Evolutionary conservation across 2,888 invertebrate species (phyloP).

Genomic region (Drosophila falleni): DNA sequence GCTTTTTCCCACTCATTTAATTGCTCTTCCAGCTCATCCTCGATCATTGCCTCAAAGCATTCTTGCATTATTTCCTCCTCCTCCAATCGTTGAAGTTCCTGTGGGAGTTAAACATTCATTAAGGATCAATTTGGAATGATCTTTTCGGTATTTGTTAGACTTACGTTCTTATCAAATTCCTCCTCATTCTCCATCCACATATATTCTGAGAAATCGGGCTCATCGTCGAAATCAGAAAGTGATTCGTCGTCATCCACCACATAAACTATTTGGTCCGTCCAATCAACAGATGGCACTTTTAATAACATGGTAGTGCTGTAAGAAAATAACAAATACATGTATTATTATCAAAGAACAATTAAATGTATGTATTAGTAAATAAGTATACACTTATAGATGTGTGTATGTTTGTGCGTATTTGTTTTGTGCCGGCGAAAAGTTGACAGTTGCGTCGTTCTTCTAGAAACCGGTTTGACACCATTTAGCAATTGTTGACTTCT

Average conservation of each 20-base stretch:
- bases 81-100: slow-evolving; percentile 94
- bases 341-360: neutral
- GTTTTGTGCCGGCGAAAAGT: slow-evolving; percentile 46
- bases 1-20: slow-evolving; percentile 83
- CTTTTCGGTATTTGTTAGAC: slow-evolving; percentile 8
- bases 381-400: neutral
- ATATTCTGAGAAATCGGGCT: slow-evolving; percentile 93
- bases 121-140: neutral
- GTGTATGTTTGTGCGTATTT: slow-evolving; percentile 11
- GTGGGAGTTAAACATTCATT: neutral
- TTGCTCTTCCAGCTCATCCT: slow-evolving; percentile 89
- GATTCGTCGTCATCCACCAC: slow-evolving; percentile 83
- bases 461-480: slow-evolving; percentile 64
- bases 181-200: slow-evolving; percentile 98
- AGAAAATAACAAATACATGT: slow-evolving; percentile 1
- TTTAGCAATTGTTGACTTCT: slow-evolving; percentile 26
- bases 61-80: slow-evolving; percentile 95
- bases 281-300: slow-evolving; percentile 85
- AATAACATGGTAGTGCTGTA: slow-evolving; percentile 79
- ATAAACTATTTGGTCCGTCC: slow-evolving; percentile 84
- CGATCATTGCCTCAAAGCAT: slow-evolving; percentile 93
- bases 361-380: neutral
- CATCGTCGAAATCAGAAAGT: slow-evolving; percentile 82
- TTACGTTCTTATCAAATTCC: slow-evolving; percentile 95
- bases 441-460: slow-evolving; percentile 51